Conservation (phyloP, 2,113 vertebrate genomes). For the Micronisus gabar region DNA sequence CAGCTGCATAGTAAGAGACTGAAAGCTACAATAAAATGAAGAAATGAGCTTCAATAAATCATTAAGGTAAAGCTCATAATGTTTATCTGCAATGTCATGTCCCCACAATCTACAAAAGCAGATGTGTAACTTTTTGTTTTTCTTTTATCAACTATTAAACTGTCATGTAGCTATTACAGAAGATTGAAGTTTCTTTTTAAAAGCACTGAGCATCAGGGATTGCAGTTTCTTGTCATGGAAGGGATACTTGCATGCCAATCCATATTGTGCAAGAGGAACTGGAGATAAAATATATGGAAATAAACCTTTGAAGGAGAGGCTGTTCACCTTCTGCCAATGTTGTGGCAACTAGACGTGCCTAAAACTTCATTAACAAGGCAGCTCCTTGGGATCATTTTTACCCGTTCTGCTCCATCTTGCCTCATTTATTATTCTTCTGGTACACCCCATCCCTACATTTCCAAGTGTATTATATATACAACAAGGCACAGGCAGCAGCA, state of each 20-base stretch:
- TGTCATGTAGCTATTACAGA: background rate
- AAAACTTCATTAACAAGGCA: background rate
- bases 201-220: background rate
- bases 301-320: background rate
- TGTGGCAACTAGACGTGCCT: background rate
- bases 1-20: background rate
- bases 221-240: background rate
- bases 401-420: background rate
- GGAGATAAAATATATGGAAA: background rate
- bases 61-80: slow-evolving; percentile 3
- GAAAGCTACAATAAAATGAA: slow-evolving; percentile 41
- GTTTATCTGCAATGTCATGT: slow-evolving; percentile 7
- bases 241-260: background rate
- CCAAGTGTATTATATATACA: background rate
- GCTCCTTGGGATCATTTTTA: background rate
- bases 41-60: slow-evolving; percentile 32
- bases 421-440: background rate
- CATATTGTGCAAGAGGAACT: background rate
- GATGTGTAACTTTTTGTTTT: background rate
- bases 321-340: background rate
- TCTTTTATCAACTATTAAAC: slow-evolving; percentile 15
- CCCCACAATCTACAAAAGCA: background rate
- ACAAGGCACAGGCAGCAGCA: background rate
- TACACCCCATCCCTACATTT: background rate
- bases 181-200: background rate